phyloP scores from a whole-genome alignment of 2,888 invertebrate species.

The Tetragonisca angustula region DNA sequence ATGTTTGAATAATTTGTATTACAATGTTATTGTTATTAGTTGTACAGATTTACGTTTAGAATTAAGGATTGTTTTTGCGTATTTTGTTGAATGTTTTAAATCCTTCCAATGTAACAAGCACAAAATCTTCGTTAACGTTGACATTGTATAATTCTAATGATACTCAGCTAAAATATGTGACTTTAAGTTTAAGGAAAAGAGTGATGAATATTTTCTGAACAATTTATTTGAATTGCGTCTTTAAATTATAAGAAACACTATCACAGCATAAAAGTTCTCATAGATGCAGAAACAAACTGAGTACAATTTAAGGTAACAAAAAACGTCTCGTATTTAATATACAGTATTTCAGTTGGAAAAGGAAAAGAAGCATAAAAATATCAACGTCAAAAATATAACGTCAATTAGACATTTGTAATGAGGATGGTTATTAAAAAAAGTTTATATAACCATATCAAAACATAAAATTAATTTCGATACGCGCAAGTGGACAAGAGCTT shows the following conservation, averaged over 20 bases:
- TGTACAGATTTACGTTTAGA: background rate
- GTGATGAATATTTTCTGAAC: constrained; percentile 1
- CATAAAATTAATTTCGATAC: constrained; percentile 15
- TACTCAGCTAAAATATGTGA: constrained; percentile 6
- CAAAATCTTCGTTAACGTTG: background rate
- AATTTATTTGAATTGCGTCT: background rate
- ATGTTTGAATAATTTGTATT: background rate
- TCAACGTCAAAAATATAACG: too few relatives aligned
- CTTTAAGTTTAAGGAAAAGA: background rate
- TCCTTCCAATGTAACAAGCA: background rate
- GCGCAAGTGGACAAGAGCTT: constrained; percentile 37
- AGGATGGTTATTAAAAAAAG: constrained; percentile 10
- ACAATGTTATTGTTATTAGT: constrained; percentile 6
- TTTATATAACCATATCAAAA: constrained; percentile 26
- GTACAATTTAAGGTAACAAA: constrained; percentile 24
- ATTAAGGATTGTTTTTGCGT: background rate
- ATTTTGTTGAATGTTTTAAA: constrained; percentile 10
- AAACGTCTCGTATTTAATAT: background rate
- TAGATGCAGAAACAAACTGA: background rate
- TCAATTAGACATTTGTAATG: constrained; percentile 44
- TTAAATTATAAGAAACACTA: background rate
- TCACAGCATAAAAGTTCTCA: background rate
- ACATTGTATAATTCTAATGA: background rate
- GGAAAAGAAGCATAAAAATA: constrained; percentile 2
- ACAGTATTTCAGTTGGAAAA: constrained; percentile 11